Evolutionary conservation across 2,113 vertebrate species (phyloP), one percentile per base, ranked within the genome.

Genomic region (Ptilorrhoa leucosticta): DNA sequence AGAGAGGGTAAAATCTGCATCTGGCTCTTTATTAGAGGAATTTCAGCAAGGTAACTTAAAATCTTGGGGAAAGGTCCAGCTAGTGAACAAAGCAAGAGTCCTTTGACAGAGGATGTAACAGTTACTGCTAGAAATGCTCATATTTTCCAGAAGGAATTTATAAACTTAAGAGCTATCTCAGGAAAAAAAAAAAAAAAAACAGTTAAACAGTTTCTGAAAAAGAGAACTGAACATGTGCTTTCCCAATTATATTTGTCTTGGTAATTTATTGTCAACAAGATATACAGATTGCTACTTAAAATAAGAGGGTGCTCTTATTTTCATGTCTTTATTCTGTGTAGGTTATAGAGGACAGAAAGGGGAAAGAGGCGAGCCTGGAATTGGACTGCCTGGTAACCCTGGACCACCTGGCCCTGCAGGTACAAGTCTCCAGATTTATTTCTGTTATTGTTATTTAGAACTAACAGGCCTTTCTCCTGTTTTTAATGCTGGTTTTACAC

Each of bases 301-400:
- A 76, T 68, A 75, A 82, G 50, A 83, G 71, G 45, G 73, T 28
- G 10, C 66, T 89, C 81, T 97, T 84, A 96, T 63, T 88, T 95
- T 92, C 70, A 2, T 97, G 22, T 96, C 87, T 98, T 95, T 98
- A 70, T 98, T 91, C 90, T 81, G 44, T 81, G 47, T 97, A 99
- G 99, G 99, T 89, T 99, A 99, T 97, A 98, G 99, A 96, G 99
- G 99, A 96, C 99, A 99, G 97, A 99, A 99, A 96, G 99, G 99
- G 92, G 99, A 99, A 97, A 98, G 99, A 97, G 99, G 99, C 13
- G 99, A 99, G 96, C 98, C 99, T 79, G 99, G 99, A 75, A 98
- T 99, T 90, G 99, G 99, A 87, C 97, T 99, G 77, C 98, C 98
- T 45, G 99, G 99, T 95, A 97, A 98, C 88, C 97, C 98, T 39